Percentiles rank a stretch among this genome's conserved stretches.
Conservation (phyloP, 2,797 vertebrate genomes). For the Uromys caudimaculatus region DNA sequence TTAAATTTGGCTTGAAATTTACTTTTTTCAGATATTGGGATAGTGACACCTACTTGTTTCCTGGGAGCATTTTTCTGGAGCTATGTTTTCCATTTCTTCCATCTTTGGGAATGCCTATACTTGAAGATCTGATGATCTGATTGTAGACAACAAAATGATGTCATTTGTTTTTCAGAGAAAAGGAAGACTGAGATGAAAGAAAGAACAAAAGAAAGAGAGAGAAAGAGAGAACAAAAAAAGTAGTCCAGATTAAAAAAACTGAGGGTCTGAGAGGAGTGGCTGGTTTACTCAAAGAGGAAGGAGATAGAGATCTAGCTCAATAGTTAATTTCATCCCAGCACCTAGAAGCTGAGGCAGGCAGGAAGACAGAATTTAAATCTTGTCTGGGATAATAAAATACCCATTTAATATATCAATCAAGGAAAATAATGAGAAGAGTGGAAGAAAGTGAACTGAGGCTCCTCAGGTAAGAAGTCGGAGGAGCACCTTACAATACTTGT, state of each 20-base stretch:
- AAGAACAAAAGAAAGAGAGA: not conserved
- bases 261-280: not conserved
- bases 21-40: not conserved
- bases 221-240: not conserved
- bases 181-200: not conserved
- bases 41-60: not conserved
- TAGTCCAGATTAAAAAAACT: not conserved
- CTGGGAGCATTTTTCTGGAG: not conserved
- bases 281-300: not conserved
- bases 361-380: not conserved
- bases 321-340: not conserved
- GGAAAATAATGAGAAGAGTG: not conserved
- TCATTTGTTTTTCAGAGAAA: not conserved
- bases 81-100: not conserved
- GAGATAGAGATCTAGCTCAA: not conserved
- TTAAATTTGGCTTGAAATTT: not conserved
- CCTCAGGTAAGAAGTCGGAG: not conserved
- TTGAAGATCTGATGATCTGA: not conserved
- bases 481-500: too few relatives aligned
- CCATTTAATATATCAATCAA: not conserved
- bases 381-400: not conserved
- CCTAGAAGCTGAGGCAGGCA: not conserved
- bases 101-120: not conserved
- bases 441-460: not conserved
- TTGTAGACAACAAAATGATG: not conserved